These are phyloP conservation scores for Darevskia nairensis DNA, from an alignment of 2,797 vertebrate genomes.

Conservation along the genomic window DNA sequence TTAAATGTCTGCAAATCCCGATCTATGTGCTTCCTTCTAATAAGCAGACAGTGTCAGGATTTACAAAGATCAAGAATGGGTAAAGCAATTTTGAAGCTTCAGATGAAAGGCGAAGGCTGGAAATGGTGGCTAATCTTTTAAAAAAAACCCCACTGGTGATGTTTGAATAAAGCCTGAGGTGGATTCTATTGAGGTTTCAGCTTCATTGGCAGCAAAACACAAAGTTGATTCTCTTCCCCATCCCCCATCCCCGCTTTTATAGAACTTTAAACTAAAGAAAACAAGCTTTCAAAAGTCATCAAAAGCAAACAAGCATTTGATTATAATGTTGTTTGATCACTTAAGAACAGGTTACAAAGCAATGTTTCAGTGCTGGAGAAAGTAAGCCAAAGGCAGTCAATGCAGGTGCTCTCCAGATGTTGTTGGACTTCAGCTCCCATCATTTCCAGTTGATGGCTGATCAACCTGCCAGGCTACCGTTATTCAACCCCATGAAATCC, in stretches of 20 bases:
- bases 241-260: fast-evolving
- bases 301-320: not conserved
- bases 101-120: conserved; percentile 6
- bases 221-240: not conserved
- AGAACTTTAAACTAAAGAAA: conserved; percentile 13
- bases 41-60: conserved; percentile 6
- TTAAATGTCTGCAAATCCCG: conserved; percentile 5
- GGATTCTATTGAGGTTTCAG: not conserved
- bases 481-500: too few species aligned
- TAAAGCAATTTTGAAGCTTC: conserved; percentile 42
- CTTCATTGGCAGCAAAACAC: not conserved
- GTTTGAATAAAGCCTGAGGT: not conserved
- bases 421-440: too few species aligned
- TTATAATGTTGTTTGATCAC: not conserved
- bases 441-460: too few species aligned
- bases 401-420: too few species aligned
- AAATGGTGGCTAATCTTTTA: conserved; percentile 11
- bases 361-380: not conserved
- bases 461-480: too few species aligned
- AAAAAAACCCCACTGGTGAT: not conserved
- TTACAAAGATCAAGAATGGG: conserved; percentile 44
- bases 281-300: not conserved
- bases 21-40: not conserved
- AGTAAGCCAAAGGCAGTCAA: too few species aligned
- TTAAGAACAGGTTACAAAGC: not conserved